phyloP scores from a whole-genome alignment of 2,888 invertebrate genomes.

The Linyphia triangularis region DNA sequence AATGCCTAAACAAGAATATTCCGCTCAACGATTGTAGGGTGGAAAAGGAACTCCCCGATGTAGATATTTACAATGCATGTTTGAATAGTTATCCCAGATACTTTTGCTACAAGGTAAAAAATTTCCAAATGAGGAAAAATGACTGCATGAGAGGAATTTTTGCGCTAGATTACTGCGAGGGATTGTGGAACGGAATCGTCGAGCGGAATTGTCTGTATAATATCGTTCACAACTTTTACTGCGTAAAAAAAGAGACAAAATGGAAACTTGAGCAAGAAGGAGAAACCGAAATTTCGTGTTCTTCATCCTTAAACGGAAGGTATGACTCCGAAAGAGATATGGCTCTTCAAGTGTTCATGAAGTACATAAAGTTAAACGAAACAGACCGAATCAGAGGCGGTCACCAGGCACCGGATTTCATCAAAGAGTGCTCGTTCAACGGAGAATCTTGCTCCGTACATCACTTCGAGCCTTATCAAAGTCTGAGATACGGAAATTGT shows the following conservation, averaged over 20 bases:
- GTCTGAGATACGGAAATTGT: constrained; percentile 58
- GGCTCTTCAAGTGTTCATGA: not conserved
- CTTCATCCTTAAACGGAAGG: not conserved
- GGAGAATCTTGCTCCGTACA: not conserved
- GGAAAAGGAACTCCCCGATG: not conserved
- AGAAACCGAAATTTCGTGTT: not conserved
- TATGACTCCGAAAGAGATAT: not conserved
- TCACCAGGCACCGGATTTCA: not conserved
- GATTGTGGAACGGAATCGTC: not conserved
- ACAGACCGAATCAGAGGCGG: not conserved
- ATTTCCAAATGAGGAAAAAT: too few species aligned
- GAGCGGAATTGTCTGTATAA: not conserved
- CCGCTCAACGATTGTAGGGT: not conserved
- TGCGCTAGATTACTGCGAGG: not conserved
- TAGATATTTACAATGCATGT: not conserved
- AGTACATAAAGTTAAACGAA: not conserved
- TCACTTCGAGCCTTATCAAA: constrained; percentile 17
- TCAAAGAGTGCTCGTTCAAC: constrained; percentile 30
- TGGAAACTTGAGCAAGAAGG: not conserved
- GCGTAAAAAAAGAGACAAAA: too few species aligned
- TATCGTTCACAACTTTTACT: not conserved
- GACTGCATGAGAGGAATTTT: not conserved
- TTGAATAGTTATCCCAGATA: too few species aligned
- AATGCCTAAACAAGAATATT: not conserved
- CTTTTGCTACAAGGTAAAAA: too few species aligned